Evolutionary conservation across 2,113 vertebrate genomes (phyloP).

Genomic region (Vidua chalybeata): DNA sequence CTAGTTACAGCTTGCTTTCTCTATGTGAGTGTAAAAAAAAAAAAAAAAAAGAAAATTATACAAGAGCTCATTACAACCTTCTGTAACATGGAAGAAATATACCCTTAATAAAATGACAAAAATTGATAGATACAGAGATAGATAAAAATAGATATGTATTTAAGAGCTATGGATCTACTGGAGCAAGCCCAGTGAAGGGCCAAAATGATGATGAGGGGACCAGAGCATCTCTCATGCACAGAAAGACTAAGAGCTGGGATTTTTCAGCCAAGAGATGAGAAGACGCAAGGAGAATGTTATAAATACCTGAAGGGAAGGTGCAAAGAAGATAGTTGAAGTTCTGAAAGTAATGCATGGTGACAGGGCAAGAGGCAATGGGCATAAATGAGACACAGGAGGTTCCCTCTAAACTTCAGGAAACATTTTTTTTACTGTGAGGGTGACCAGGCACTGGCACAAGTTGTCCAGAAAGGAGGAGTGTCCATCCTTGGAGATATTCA

Average conservation of each 20-base stretch:
- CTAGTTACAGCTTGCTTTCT: not conserved
- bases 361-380: not conserved
- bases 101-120: not conserved
- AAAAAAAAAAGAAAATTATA: not conserved
- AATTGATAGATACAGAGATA: not conserved
- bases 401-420: not conserved
- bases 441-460: not conserved
- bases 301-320: not conserved
- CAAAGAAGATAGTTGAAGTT: not conserved
- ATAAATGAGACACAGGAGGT: not conserved
- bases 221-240: not conserved
- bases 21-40: not conserved
- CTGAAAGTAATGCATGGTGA: not conserved
- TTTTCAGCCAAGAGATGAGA: not conserved
- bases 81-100: not conserved
- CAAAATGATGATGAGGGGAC: not conserved
- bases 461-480: not conserved
- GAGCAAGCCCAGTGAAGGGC: not conserved
- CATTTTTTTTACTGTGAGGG: not conserved
- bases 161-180: not conserved
- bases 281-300: not conserved
- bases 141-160: not conserved
- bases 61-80: not conserved
- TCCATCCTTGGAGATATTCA: not conserved
- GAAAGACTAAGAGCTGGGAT: not conserved